Base-by-base conservation (phyloP, 2,888 invertebrate species). In the Habrosyne pyritoides region DNA sequence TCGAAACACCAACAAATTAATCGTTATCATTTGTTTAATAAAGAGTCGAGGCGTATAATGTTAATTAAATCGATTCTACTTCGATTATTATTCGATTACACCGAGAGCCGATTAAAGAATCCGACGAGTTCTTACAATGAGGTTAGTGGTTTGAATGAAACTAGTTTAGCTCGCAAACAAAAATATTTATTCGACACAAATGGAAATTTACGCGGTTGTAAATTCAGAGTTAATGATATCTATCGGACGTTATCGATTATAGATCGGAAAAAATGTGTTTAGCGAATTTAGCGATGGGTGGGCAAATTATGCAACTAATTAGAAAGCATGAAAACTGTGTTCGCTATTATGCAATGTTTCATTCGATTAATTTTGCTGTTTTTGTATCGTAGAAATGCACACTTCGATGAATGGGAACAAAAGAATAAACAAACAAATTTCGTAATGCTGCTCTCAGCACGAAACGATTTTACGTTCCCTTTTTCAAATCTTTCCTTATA, bases 131-230 rank as follows among this genome's bases (percentile, higher is more conserved):
- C 69, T 52, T 30, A 64, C 69, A 83, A 77, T 67, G 74, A 74
- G 87, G 84, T 84, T 79, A 86, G 73, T 78, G 66, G 78, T 75
- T 73, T 79, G 66, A 68, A 76, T 69, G 61, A 63, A 81, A 81
- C 81, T 78, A 80, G 81, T 76, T 77, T 66, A 61, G 46, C 28
- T 28, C 50, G 56, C 63, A 65, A 75, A 75, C 76, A 77, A 83
- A 84, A 82, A 83, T 80, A 81, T 82, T 83, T 79, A 73, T 73
- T 67, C 66, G 73, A 66, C 79, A 77, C 71, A 71, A 66, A 75
- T 76, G 69, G 55, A 68, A 66, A 72, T 80, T 79, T 73, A 81
- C 74, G 75, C 65, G 62, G 66, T 57, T 66, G 75, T 81, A 63
- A 72, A 80, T 73, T 72, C 54, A 56, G 47, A 61, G 63, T 69